These are phyloP conservation scores for Drosophila kohkoa DNA, from an alignment of 1,140 invertebrate species.

Conservation along the genomic window DNA sequence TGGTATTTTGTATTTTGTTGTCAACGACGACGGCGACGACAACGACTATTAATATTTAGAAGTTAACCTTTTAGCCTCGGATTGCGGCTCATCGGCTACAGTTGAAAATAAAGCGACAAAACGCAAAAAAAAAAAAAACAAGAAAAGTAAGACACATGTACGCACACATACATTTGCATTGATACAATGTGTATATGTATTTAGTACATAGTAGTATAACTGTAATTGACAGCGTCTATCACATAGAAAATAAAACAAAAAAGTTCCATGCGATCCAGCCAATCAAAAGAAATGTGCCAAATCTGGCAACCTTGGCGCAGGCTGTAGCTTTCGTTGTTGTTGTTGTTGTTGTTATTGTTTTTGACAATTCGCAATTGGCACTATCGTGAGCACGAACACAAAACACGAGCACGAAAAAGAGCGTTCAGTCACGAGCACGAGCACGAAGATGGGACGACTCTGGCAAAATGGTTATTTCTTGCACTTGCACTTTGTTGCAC, in stretches of 20 bases:
- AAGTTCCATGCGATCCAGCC: not conserved
- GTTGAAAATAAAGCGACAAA: slow-evolving; percentile 64
- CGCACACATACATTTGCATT: slow-evolving; percentile 4
- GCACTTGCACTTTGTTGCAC: slow-evolving; percentile 35
- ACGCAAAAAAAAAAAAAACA: slow-evolving; percentile 37
- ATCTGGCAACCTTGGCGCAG: slow-evolving; percentile 9
- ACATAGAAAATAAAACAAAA: not conserved
- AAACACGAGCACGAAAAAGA: slow-evolving; percentile 9
- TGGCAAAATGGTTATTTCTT: slow-evolving; percentile 36
- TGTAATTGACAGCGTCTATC: slow-evolving; percentile 33
- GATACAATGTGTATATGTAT: slow-evolving; percentile 25
- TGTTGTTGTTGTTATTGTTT: slow-evolving; percentile 10
- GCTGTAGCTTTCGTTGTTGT: slow-evolving; percentile 15
- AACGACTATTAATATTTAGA: slow-evolving; percentile 85
- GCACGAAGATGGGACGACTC: slow-evolving; percentile 1
- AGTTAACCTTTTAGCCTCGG: slow-evolving; percentile 84
- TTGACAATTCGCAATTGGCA: slow-evolving; percentile 14
- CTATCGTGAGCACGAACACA: slow-evolving; percentile 3
- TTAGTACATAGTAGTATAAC: slow-evolving; percentile 14
- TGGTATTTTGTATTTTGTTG: slow-evolving; percentile 53
- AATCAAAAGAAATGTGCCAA: slow-evolving; percentile 1
- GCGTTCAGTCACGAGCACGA: not conserved
- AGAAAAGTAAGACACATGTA: slow-evolving; percentile 56
- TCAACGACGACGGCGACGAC: slow-evolving; percentile 49
- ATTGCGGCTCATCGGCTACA: slow-evolving; percentile 77